Evolutionary conservation across 2,797 vertebrate species (phyloP).

Genomic region (Coregonus ussuriensis): DNA sequence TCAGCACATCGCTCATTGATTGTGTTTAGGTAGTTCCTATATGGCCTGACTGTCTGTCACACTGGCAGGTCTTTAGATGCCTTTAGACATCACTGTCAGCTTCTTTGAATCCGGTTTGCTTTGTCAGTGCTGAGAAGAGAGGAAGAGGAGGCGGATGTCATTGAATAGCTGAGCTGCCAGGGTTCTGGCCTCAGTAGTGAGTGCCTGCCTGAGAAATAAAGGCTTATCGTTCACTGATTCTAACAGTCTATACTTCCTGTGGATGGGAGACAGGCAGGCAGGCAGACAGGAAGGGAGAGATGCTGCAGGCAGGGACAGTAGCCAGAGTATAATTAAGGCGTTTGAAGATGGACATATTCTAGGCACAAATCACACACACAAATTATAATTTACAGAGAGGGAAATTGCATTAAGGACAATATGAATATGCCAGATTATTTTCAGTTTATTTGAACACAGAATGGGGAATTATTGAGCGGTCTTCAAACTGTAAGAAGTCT

Average conservation of each 20-base stretch:
- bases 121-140: not conserved
- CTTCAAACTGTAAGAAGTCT: not conserved
- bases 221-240: slow-evolving; percentile 3
- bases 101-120: not conserved
- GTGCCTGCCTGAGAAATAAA: slow-evolving; percentile 21
- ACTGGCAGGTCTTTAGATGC: not conserved
- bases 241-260: slow-evolving; percentile 11
- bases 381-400: not conserved
- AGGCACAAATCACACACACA: slow-evolving; percentile 7
- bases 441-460: slow-evolving; percentile 8
- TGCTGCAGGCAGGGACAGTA: slow-evolving; percentile 11
- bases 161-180: slow-evolving; percentile 53
- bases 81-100: not conserved
- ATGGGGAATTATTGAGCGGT: not conserved
- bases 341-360: slow-evolving; percentile 13
- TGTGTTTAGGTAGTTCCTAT: not conserved
- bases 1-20: not conserved
- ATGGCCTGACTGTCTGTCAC: slow-evolving; percentile 2
- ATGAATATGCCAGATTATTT: not conserved
- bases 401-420: slow-evolving; percentile 12
- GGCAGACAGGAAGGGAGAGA: slow-evolving; percentile 9
- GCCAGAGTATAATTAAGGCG: not conserved
- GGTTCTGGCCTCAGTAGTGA: slow-evolving; percentile 39
- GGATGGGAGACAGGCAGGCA: not conserved
- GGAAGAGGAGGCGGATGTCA: slow-evolving; percentile 19